Evolutionary conservation across 2,888 invertebrate species (phyloP), one percentile per base, ranked within the genome.

Genomic region (Strigamia crassipes): DNA sequence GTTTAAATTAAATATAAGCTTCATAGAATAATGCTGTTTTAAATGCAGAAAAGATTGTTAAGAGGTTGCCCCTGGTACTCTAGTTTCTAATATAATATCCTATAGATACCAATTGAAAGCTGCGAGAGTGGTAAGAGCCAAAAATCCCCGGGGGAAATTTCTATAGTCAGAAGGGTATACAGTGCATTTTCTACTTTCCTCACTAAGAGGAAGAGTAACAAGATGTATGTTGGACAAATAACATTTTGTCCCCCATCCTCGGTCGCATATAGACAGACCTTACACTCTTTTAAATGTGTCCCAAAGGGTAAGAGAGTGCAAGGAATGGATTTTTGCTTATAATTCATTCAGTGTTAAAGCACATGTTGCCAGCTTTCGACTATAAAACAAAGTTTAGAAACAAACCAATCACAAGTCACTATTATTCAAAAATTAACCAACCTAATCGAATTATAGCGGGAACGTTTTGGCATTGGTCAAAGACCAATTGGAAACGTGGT

Each of bases 191-290:
- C 27, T 18, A 15, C 61, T 18, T 61, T 61, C 42, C 42, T 46
- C 51, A 51, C 51, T 51, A 51, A 51, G 51, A 51, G 51, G n/a
- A n/a, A 15, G 31, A 27, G 66, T 27, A 66, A 66, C 66, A 27
- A 31, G 66, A 66, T 27, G 66, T 23, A 66, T 27, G 66, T 66
- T 66, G 27, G 66, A 66, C 66, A 66, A 66, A 66, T 66, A 66
- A 66, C 27, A 23, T 66, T 27, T 23, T 66, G 18, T 61, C 61
- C 61, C 61, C 3, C 21, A 23, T 21, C 21, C 61, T 23, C 61
- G 18, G 18, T 61, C 21, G 10, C 23, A 61, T 23, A 21, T 21
- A 61, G 61, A 15, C 15, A 46, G 61, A n/a, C 23, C 23, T 61
- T 61, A 21, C 66, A 66, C 12, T 66, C 15, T 66, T 66, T 66